A percentile compares a stretch with the other conserved stretches of the same genome.
Evolutionary conservation across 2,113 vertebrate genomes (phyloP).

Genomic region (Sphyrna mokarran): DNA sequence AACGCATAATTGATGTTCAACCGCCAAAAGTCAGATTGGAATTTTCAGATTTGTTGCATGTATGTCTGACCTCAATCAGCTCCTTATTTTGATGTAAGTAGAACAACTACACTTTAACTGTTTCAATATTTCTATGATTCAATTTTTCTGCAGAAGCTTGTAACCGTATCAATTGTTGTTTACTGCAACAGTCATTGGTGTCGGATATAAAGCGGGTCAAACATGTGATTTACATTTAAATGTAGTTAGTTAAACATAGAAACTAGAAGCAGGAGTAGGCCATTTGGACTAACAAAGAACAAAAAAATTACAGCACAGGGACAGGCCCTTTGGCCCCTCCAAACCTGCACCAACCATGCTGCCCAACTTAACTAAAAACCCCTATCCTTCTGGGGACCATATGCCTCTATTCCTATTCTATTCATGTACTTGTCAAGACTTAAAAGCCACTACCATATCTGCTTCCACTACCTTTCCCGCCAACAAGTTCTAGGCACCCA

Average conservation of each 20-base stretch:
- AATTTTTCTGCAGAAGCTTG: background rate
- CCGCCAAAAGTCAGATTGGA: background rate
- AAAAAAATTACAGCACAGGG: too few species aligned
- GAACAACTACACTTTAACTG: background rate
- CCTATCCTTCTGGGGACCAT: too few species aligned
- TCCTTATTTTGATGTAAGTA: background rate
- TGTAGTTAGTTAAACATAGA: background rate
- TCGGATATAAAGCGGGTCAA: background rate
- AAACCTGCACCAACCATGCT: too few species aligned
- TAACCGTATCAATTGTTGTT: background rate
- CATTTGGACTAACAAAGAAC: too few species aligned
- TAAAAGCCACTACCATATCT: too few species aligned
- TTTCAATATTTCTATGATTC: background rate
- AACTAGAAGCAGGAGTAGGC: too few species aligned
- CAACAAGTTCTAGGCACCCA: too few species aligned
- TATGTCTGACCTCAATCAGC: background rate
- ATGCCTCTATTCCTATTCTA: too few species aligned
- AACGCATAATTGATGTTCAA: background rate
- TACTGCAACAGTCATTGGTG: background rate
- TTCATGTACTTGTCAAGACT: too few species aligned
- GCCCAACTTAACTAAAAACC: too few species aligned
- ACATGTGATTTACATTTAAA: background rate
- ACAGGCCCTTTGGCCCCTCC: too few species aligned
- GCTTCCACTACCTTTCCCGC: too few species aligned
- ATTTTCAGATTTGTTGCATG: background rate